Evolutionary conservation across 1,140 invertebrate species (phyloP), one percentile per base, ranked within the genome.

Genomic region (Globodera ellingtonae): DNA sequence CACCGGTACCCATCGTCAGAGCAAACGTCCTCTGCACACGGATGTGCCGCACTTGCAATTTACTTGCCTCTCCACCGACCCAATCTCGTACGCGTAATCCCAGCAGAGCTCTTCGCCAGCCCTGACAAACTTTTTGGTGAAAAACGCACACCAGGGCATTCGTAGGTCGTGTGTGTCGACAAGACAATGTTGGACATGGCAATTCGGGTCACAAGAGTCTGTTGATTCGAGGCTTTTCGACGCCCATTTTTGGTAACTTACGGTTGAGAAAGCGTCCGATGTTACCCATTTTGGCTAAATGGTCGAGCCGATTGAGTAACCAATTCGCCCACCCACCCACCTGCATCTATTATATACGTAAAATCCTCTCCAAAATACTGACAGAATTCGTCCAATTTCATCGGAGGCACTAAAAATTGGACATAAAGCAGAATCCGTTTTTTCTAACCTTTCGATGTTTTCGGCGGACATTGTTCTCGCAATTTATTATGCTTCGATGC

Each of bases 241-340:
- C 24, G 24, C 1, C 24, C 24, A 0, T 24, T 1, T 24, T 24
- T 24, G 24, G 13, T 5, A 59, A 18, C 56, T 15, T 59, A 59
- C 56, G 80, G 72, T 81, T 81, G 10, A 81, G 24, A 52, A 81
- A 81, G 7, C 80, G 66, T 67, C 80, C 80, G 79, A 81, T 81
- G 72, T 81, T 81, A 13, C 80, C 80, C 47, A 66, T 77, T 24
- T 77, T 77, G 13, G 75, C 75, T 70, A 70, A 70, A 70, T 13
- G 24, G 9, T 5, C 46, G 24, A 44, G n/a, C 21, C 4, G 9
- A 24, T 70, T 67, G 35, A 67, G 46, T 7, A 47, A 21, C 24
- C 24, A 24, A 70, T 10, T 35, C 67, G 1, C 4, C 24, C 5
- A 70, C 8, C 24, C 10, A 48, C 21, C 24, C 74, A 62, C 65